phyloP scores from a whole-genome alignment of 2,888 invertebrate genomes.

The Acanthacorydalis orientalis region DNA sequence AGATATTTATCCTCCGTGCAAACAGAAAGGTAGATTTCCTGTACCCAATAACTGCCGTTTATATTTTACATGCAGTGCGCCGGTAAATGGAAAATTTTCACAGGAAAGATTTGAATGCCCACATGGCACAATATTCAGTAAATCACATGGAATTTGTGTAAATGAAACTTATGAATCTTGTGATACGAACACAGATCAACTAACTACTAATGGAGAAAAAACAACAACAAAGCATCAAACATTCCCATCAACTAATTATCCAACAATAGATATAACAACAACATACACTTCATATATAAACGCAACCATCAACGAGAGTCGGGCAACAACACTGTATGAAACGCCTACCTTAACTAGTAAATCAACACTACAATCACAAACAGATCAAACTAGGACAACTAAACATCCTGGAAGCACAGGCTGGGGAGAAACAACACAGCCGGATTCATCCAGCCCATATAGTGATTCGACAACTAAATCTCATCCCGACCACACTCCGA shows the following conservation, averaged over 20 bases:
- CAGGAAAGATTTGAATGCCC: conserved; percentile 22
- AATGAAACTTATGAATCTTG: background rate
- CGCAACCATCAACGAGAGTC: background rate
- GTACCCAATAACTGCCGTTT: conserved; percentile 23
- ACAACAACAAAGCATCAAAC: background rate
- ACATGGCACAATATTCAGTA: conserved; percentile 13
- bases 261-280: background rate
- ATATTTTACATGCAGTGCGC: conserved; percentile 26
- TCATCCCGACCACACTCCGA: too few relatives aligned
- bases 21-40: conserved; percentile 20
- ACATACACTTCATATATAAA: background rate
- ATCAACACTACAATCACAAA: too few relatives aligned
- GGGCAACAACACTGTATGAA: too few relatives aligned
- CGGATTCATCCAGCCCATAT: too few relatives aligned
- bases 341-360: too few relatives aligned
- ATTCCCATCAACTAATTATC: background rate
- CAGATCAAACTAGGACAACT: too few relatives aligned
- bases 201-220: background rate
- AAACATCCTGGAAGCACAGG: too few relatives aligned
- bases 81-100: conserved; percentile 19
- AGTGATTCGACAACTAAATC: too few relatives aligned
- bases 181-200: background rate
- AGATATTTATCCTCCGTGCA: conserved; percentile 23
- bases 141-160: conserved; percentile 12
- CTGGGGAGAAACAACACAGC: too few relatives aligned